phyloP scores from a whole-genome alignment of 2,888 invertebrate genomes.

The Campopleginae sp. region DNA sequence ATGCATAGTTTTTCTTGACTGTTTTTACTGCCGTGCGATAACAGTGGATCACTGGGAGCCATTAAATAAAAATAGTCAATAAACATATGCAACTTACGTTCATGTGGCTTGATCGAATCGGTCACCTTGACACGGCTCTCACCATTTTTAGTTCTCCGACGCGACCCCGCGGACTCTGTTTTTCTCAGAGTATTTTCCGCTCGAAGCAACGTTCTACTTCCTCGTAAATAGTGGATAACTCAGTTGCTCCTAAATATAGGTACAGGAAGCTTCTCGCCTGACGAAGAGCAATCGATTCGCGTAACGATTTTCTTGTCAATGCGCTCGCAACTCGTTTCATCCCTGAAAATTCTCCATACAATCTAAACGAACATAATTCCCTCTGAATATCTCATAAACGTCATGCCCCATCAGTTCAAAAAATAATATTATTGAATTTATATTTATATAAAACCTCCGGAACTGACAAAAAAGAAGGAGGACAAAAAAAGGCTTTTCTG shows the following conservation, averaged over 20 bases:
- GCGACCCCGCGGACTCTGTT: slow-evolving; percentile 18
- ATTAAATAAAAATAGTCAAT: not conserved
- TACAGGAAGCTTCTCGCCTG: slow-evolving; percentile 32
- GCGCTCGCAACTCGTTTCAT: slow-evolving; percentile 4
- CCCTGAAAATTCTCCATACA: not conserved
- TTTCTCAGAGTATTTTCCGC: slow-evolving; percentile 38
- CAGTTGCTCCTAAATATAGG: slow-evolving; percentile 41
- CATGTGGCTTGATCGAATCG: slow-evolving; percentile 56
- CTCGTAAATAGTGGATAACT: slow-evolving; percentile 57
- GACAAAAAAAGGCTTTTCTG: no score
- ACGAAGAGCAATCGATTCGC: slow-evolving; percentile 57
- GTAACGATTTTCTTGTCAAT: slow-evolving; percentile 47
- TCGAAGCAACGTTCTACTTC: slow-evolving; percentile 28
- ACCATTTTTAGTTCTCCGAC: not conserved
- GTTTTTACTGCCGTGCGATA: no score
- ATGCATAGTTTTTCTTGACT: not conserved
- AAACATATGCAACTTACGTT: not conserved
- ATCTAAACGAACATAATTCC: slow-evolving; percentile 21
- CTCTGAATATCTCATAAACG: slow-evolving; percentile 9
- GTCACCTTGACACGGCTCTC: slow-evolving; percentile 56
- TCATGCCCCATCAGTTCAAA: not conserved
- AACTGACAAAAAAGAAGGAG: not conserved
- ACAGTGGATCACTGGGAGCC: no score
- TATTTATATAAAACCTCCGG: not conserved
- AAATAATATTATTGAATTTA: slow-evolving; percentile 4